phyloP scores from a whole-genome alignment of 2,797 vertebrate species.

The Strix occidentalis region DNA sequence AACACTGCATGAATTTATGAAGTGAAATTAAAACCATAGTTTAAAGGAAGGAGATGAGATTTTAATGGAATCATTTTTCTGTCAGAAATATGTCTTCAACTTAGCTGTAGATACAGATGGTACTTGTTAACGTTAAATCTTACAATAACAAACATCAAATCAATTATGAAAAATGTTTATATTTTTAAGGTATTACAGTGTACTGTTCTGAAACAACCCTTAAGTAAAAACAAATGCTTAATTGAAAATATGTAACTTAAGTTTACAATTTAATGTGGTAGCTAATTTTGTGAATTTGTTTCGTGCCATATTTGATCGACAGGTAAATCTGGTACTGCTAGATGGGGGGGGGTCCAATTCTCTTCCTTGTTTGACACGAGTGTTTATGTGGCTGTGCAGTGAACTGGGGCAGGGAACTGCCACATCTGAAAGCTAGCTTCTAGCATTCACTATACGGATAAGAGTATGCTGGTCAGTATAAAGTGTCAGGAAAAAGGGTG shows the following conservation, averaged over 20 bases:
- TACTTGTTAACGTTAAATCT: not conserved
- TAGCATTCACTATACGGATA: not conserved
- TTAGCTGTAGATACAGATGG: not conserved
- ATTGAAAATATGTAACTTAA: not conserved
- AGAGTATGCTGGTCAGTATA: not conserved
- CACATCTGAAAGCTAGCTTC: not conserved
- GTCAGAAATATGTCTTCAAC: not conserved
- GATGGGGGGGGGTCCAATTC: rapidly evolving
- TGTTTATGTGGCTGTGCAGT: not conserved
- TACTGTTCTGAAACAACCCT: not conserved
- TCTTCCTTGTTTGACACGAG: not conserved
- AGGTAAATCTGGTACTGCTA: not conserved
- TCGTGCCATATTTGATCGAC: not conserved
- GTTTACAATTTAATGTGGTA: not conserved
- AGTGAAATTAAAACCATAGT: not conserved
- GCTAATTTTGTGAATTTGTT: not conserved
- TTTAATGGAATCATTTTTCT: not conserved
- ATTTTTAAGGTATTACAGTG: not conserved
- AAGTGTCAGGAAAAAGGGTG: not conserved
- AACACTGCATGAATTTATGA: not conserved
- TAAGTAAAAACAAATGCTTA: not conserved
- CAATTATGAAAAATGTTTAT: not conserved
- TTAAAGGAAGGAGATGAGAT: not conserved
- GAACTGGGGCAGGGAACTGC: not conserved
- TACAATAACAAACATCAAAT: not conserved